Evolutionary conservation across 2,113 vertebrate species (phyloP).

Genomic region (Gobius niger): DNA sequence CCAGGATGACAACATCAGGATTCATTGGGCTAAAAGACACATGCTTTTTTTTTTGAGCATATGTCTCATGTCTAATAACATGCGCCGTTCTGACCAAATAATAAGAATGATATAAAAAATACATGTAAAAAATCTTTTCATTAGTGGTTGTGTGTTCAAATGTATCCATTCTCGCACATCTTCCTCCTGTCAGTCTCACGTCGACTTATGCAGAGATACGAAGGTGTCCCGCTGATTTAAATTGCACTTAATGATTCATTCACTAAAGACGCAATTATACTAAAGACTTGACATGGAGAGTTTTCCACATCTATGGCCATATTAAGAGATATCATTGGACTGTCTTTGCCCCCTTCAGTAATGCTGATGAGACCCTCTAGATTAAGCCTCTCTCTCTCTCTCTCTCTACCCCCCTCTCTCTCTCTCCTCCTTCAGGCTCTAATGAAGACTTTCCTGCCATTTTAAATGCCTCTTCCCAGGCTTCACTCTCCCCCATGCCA

Average conservation of each 20-base stretch:
- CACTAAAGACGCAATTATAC: background rate
- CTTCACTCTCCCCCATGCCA: constrained; percentile 67
- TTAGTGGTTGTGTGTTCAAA: background rate
- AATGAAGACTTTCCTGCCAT: constrained; percentile 66
- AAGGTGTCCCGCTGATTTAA: background rate
- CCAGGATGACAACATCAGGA: too few relatives aligned
- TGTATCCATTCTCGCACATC: background rate
- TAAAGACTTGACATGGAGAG: background rate
- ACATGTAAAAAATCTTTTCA: background rate
- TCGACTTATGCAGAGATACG: background rate
- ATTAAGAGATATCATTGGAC: background rate
- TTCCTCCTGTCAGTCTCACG: background rate
- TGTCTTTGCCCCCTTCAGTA: constrained; percentile 16
- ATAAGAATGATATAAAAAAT: too few relatives aligned
- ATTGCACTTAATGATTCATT: background rate
- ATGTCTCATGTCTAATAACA: too few relatives aligned
- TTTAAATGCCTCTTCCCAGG: constrained; percentile 67
- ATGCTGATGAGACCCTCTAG: constrained; percentile 1
- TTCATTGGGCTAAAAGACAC: too few relatives aligned
- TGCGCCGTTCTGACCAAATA: too few relatives aligned
- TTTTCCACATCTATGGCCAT: background rate
- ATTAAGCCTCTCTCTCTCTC: background rate
- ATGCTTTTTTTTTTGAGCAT: too few relatives aligned
- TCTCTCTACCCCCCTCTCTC: constrained; percentile 13
- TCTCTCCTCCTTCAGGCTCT: constrained; percentile 51